Evolutionary conservation across 2,113 vertebrate genomes (phyloP), one percentile per base, ranked within the genome.

Genomic region (Triplophysa dalaica): DNA sequence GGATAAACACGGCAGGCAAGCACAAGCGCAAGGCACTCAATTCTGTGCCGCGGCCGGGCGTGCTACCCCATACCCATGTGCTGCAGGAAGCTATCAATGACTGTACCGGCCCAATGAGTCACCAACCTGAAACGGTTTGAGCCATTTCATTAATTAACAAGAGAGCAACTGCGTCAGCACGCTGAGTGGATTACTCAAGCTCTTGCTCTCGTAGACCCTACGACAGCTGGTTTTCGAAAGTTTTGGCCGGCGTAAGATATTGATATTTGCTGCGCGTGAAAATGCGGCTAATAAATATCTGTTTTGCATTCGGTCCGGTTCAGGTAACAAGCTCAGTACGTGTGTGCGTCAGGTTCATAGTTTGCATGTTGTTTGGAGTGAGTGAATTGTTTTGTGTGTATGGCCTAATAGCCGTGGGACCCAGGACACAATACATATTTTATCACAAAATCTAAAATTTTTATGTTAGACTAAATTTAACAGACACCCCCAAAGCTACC

Each of bases 1-100:
- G 82, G 86, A 88, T 86, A 90, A 87, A 91, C 84, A 87, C 74
- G 78, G 80, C 69, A 82, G 82, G 62, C 70, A 58, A 56, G 61
- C 66, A 65, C 69, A 82, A 22, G 78, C 56, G 60, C 66, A 81
- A 8, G 66, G 64, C 73, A 72, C 82, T 86, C 62, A 65, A 24
- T 85, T 67, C 62, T 48, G 63, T 52, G 19, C 26, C 52, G 56
- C 75, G 74, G 62, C 69, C 70, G 63, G 61, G 60, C 14, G 43
- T 38, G 45, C 24, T 63, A 38, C 73, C 26, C 17, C 45, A 72
- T 48, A 26, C 72, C 76, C 64, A 69, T 69, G 33, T 38, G 22
- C 74, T 75, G n/a, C 58, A 75, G 56, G 68, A 78, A 58, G 75
- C 62, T 70, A 75, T 79, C 43, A 56, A 58, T 54, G 26, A 65